phyloP scores from a whole-genome alignment of 1,140 invertebrate species.

The Oncopodura yosiiana region DNA sequence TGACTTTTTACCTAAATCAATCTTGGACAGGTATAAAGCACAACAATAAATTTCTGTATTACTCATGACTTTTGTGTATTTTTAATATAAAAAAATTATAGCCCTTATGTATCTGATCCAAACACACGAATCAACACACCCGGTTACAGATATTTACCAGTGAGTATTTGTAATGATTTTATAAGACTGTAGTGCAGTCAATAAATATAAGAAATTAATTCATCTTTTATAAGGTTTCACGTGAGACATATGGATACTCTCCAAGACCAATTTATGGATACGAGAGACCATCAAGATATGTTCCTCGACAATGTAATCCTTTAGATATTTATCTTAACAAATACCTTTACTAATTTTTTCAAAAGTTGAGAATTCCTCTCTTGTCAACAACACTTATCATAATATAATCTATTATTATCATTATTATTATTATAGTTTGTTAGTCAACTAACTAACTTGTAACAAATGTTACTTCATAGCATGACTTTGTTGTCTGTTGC shows the following conservation, averaged over 20 bases:
- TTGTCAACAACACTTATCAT: background rate
- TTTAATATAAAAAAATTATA: no score
- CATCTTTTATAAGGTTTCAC: no score
- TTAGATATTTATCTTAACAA: no score
- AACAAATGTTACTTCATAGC: background rate
- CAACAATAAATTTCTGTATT: no score
- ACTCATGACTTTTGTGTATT: no score
- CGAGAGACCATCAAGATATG: constrained; percentile 20
- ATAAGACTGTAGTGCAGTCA: no score
- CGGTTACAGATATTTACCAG: constrained; percentile 60
- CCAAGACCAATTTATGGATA: constrained; percentile 67
- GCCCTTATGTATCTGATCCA: constrained; percentile 21
- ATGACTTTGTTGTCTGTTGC: background rate
- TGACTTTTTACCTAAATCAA: constrained; percentile 20
- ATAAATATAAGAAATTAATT: no score
- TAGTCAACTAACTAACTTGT: no score
- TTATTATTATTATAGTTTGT: no score
- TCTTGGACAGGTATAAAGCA: constrained; percentile 18
- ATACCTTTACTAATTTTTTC: background rate
- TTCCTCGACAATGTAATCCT: constrained; percentile 19
- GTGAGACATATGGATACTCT: constrained; percentile 77
- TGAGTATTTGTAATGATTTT: no score
- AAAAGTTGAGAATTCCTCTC: background rate
- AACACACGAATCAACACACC: constrained; percentile 28
- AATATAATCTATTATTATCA: no score